Conservation (phyloP, 1,140 invertebrate species). For the Drosophila subobscura region DNA sequence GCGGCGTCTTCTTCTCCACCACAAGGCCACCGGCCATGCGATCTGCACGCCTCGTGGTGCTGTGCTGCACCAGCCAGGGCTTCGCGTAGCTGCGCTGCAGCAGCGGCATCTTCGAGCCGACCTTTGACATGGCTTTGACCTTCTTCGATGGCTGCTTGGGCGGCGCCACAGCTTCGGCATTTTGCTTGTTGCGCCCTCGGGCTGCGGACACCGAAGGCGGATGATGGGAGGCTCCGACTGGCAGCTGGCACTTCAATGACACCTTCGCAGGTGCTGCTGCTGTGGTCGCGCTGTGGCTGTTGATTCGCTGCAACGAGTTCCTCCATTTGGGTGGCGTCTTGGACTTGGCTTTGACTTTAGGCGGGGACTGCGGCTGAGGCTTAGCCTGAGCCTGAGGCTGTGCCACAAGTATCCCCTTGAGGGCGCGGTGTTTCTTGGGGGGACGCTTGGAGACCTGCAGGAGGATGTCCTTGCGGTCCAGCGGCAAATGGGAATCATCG, state of each 20-base stretch:
- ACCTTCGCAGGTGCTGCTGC: too few relatives aligned
- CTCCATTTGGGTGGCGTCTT: background rate
- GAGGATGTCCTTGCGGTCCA: conserved; percentile 10
- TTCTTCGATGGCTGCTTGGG: background rate
- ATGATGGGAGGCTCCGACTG: conserved; percentile 1
- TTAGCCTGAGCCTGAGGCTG: too few relatives aligned
- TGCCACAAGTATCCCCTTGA: too few relatives aligned
- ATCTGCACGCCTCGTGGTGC: background rate
- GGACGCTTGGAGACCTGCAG: conserved; percentile 3
- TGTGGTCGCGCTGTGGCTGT: too few relatives aligned
- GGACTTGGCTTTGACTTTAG: background rate
- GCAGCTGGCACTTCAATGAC: background rate
- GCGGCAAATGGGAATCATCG: conserved; percentile 29
- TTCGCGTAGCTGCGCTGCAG: conserved; percentile 21
- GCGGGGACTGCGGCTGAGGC: too few relatives aligned
- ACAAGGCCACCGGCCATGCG: too few relatives aligned
- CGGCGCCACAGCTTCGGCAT: background rate
- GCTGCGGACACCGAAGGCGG: background rate
- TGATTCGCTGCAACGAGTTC: background rate
- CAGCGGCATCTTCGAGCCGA: background rate
- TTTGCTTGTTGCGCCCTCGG: background rate
- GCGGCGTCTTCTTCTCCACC: too few relatives aligned
- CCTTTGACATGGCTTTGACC: background rate
- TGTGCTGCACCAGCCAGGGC: conserved; percentile 16
- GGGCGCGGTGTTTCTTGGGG: background rate